Conservation (phyloP, 1,140 invertebrate species). For the Cydia fagiglandana region DNA sequence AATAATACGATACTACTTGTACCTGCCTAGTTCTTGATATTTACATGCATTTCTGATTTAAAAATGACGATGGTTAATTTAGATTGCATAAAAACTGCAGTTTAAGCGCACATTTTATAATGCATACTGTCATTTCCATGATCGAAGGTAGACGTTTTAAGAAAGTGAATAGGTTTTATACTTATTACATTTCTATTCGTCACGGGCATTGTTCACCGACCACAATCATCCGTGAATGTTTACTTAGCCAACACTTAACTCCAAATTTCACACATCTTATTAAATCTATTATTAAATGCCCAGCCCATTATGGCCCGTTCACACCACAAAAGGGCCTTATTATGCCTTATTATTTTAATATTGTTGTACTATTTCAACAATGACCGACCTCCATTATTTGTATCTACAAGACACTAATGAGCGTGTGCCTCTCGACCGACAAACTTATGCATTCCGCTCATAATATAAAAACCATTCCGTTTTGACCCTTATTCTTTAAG, state of each 20-base stretch:
- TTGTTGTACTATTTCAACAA: slow-evolving; percentile 31
- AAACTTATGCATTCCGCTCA: slow-evolving; percentile 5
- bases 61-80: too few species aligned
- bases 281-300: slow-evolving; percentile 30
- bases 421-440: slow-evolving; percentile 9
- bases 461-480: not conserved
- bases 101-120: too few species aligned
- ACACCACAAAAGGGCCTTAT: slow-evolving; percentile 25
- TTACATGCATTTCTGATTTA: too few species aligned
- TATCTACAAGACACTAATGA: slow-evolving; percentile 32
- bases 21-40: too few species aligned
- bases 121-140: too few species aligned
- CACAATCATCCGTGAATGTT: not conserved
- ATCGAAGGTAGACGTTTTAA: not conserved
- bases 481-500: not conserved
- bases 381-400: slow-evolving; percentile 28
- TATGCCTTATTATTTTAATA: slow-evolving; percentile 32
- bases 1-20: too few species aligned
- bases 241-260: slow-evolving; percentile 22
- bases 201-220: not conserved
- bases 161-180: not conserved
- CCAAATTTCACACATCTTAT: slow-evolving; percentile 31
- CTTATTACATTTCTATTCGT: not conserved
- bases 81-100: too few species aligned
- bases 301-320: slow-evolving; percentile 23